Evolutionary conservation across 1,140 invertebrate genomes (phyloP), one percentile per base, ranked within the genome.

Genomic region (Eumeta japonica): DNA sequence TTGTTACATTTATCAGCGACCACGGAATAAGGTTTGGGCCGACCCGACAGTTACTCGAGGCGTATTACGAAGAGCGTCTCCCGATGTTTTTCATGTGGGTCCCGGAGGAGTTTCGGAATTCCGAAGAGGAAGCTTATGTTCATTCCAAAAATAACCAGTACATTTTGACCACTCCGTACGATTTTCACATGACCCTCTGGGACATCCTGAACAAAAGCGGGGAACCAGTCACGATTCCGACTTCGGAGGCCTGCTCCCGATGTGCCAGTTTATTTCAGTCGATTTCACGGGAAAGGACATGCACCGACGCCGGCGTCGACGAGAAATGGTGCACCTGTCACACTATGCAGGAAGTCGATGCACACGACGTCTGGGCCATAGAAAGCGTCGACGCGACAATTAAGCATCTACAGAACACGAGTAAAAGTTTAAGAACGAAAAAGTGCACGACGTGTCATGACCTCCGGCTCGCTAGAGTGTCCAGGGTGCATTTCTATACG

Each of bases 21-120:
- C 92, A 94, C 60, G 92, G 92, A 0, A 83, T 89, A 50, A 62
- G 91, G n/a, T 92, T 83, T 55, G 90, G 90, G 0, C 59, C 78
- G 19, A 81, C 90, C 29, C 71, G 88, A 24, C 61, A 81, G 27
- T 87, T 84, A 0, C 79, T 83, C 41, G 78, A 82, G 4, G 90
- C 91, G 0, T 88, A 87, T 76, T 80, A 92, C 32, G 92, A 94
- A 57, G 90, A 93, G 58, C 62, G 89, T 28, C 59, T 94, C 12
- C 92, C 92, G 1, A 87, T 89, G 60, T 71, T 89, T 15, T 88
- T 83, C 45, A 44, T 92, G 4, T 81, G 81, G 54, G 49, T 92
- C 0, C 90, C 92, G 0, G 53, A 80, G 18, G 79, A 77, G 65
- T 89, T 89, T 48, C 62, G 65, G 27, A 46, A 77, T 10, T 62